Percentiles rank a stretch among this genome's conserved stretches.
Evolutionary conservation across 1,140 invertebrate species (phyloP).

Genomic region (Papilio xuthus): DNA sequence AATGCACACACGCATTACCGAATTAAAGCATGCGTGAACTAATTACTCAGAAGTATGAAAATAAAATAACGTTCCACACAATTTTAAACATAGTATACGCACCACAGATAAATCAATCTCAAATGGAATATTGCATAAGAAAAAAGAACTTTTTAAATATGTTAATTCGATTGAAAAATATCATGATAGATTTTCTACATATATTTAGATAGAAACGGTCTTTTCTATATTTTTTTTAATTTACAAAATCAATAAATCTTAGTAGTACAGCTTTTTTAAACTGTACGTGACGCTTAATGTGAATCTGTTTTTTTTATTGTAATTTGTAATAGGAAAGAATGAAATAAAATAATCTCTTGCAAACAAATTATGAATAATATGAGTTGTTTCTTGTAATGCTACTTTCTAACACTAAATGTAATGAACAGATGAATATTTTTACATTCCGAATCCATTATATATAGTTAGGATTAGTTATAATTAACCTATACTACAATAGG

Average conservation of each 20-base stretch:
- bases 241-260: too few species aligned
- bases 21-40: conserved; percentile 8
- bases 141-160: conserved; percentile 3
- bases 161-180: neutral
- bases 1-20: neutral
- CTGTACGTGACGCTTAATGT: neutral
- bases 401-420: neutral
- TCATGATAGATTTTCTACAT: neutral
- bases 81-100: conserved; percentile 5
- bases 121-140: conserved; percentile 15
- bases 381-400: neutral
- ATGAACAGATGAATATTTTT: neutral
- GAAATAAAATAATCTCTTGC: neutral
- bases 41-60: conserved; percentile 38
- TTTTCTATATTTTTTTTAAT: neutral
- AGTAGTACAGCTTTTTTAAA: neutral
- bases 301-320: neutral
- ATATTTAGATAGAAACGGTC: neutral
- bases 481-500: conserved; percentile 45
- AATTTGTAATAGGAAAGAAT: neutral
- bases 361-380: neutral
- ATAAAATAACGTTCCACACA: neutral
- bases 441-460: neutral
- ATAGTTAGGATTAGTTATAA: neutral
- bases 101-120: conserved; percentile 1